Evolutionary conservation across 2,113 vertebrate species (phyloP).

Genomic region (Mystacornis crossleyi): DNA sequence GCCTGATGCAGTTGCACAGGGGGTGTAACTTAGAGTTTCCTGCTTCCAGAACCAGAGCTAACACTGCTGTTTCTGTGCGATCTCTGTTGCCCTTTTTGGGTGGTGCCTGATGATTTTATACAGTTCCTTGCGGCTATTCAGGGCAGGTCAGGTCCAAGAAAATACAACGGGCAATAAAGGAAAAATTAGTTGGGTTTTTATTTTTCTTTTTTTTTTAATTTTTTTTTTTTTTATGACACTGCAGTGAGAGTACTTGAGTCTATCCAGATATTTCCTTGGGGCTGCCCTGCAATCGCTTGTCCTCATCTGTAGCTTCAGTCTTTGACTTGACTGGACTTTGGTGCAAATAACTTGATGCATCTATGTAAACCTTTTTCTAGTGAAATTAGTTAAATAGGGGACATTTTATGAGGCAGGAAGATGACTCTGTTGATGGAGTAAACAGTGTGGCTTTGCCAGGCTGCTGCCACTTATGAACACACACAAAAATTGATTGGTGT

Average conservation of each 20-base stretch:
- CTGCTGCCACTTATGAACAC: background rate
- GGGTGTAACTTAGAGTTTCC: background rate
- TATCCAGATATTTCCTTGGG: background rate
- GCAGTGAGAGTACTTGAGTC: background rate
- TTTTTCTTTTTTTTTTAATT: too few relatives aligned
- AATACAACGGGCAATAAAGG: background rate
- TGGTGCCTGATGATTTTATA: background rate
- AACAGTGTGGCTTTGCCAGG: background rate
- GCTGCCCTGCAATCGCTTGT: background rate
- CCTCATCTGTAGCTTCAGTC: background rate
- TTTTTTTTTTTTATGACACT: background rate
- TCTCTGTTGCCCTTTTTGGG: background rate
- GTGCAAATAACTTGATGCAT: background rate
- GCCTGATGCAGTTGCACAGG: fast-evolving
- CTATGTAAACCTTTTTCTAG: background rate
- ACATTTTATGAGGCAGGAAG: background rate
- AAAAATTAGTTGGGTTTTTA: background rate
- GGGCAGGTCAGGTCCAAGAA: background rate
- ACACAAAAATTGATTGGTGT: background rate
- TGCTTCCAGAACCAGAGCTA: background rate
- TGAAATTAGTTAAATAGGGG: background rate
- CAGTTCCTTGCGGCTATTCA: background rate
- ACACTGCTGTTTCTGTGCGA: fast-evolving
- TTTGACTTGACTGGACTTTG: background rate
- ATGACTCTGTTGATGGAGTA: background rate